Percentiles rank a stretch among this genome's conserved stretches.
Evolutionary conservation across 2,113 vertebrate genomes (phyloP).

Genomic region (Osmerus mordax): DNA sequence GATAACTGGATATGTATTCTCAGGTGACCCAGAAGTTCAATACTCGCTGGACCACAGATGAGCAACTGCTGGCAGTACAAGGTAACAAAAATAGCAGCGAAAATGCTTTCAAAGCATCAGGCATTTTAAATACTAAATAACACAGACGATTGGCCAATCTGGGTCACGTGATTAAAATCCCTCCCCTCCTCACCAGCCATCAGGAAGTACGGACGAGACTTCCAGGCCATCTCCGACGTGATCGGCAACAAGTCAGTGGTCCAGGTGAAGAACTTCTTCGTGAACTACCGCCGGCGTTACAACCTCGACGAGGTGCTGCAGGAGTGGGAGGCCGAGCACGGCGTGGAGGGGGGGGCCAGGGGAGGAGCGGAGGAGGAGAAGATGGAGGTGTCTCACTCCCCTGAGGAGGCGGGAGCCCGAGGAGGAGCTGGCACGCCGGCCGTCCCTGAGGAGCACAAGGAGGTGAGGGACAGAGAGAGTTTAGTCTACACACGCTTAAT

Average conservation of each 20-base stretch:
- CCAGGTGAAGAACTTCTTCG: conserved; percentile 98
- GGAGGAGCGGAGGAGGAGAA: conserved; percentile 72
- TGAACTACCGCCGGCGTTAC: conserved; percentile 95
- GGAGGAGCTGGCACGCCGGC: conserved; percentile 68
- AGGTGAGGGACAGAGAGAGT: conserved; percentile 43
- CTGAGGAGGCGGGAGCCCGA: conserved; percentile 62
- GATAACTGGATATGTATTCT: neutral
- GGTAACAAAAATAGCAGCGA: conserved; percentile 67
- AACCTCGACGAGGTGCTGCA: conserved; percentile 97
- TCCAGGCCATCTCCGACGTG: conserved; percentile 96
- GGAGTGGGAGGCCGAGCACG: conserved; percentile 96
- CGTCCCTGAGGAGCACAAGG: conserved; percentile 81
- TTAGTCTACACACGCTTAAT: no score
- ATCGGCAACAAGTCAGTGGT: conserved; percentile 97
- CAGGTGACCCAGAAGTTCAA: conserved; percentile 90
- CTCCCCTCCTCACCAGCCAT: conserved; percentile 75
- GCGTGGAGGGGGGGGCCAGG: conserved; percentile 73
- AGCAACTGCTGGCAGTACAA: conserved; percentile 96
- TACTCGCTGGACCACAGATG: conserved; percentile 95
- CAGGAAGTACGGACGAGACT: conserved; percentile 93
- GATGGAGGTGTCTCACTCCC: conserved; percentile 70
- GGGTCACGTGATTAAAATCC: neutral
- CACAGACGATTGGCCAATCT: neutral
- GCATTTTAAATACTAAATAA: neutral
- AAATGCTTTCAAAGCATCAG: no score